Base-by-base conservation (phyloP, 1,140 invertebrate species). In the Drosophila kurseongensis region DNA sequence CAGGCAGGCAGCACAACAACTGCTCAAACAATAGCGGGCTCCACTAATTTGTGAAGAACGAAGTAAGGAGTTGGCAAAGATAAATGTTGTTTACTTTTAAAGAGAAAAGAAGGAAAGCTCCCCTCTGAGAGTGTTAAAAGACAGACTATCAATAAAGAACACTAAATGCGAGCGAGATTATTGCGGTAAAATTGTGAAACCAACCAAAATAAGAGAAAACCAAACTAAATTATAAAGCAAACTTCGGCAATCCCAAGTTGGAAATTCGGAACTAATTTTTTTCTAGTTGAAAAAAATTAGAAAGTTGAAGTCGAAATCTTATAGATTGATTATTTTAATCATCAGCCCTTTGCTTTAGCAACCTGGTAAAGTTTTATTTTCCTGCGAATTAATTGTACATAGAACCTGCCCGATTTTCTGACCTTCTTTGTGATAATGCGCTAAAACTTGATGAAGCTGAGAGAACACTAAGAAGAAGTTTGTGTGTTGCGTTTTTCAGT, bases 1-100 rank as follows among this genome's bases (percentile, higher is more conserved):
- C n/a, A 12, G 14, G 29, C 29, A 16, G 50, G 50, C 29, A 36
- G 29, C n/a, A 38, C 48, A 52, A 18, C 59, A 54, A 35, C 60
- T 36, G 14, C 47, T 16, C 23, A 27, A 63, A 44, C 36, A 65
- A 65, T 10, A 13, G 59, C 16, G 27, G 16, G n/a, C 42, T 48
- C 45, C 6, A 51, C 36, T 66, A 50, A 67, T 42, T 65, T 67
- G 61, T 12, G 61, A 44, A 23, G 35, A 32, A 41, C 36, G 63
- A 62, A 40, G 18, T n/a, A 41, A 48, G 45, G 14, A 48, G 58
- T 35, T 45, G 32, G 40, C 56, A 7, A 63, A 44, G 55, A 62
- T 35, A 58, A 47, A 51, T 36, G 44, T 29, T 14, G n/a, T 42
- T 47, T 29, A 12, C 14, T 14, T 38, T 32, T 59, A 36, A 67